Conservation (phyloP, 1,140 invertebrate species). For the Phocides pigmalion region DNA sequence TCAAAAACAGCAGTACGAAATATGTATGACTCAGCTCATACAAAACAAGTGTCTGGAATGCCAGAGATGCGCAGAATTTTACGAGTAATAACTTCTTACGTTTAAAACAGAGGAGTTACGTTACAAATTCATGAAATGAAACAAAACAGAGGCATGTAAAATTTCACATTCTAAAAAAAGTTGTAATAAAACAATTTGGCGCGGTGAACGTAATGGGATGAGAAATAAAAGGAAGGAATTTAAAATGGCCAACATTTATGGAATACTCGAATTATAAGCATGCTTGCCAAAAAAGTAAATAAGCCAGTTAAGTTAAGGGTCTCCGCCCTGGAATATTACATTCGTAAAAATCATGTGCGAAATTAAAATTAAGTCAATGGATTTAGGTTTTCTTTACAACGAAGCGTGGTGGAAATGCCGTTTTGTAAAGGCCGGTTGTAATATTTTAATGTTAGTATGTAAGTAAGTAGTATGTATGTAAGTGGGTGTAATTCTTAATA, state of each 20-base stretch:
- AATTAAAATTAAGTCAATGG: no score
- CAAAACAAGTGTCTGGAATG: constrained; percentile 15
- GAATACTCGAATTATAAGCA: constrained; percentile 44
- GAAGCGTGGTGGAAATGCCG: no score
- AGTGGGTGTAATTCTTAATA: no score
- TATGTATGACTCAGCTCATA: constrained; percentile 1
- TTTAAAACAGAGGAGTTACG: constrained; percentile 51
- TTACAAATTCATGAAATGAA: constrained; percentile 64
- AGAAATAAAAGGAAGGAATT: constrained; percentile 66
- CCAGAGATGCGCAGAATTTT: constrained; percentile 41
- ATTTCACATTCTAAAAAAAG: constrained; percentile 63
- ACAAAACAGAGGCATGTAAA: constrained; percentile 64
- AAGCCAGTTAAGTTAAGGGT: not conserved
- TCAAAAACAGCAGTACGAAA: not conserved
- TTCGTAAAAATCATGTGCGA: not conserved
- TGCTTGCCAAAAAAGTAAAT: constrained; percentile 29
- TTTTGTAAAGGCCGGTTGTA: no score
- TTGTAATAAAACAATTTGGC: constrained; percentile 70
- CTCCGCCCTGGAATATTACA: not conserved
- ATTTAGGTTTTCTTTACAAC: no score
- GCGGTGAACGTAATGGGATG: constrained; percentile 57
- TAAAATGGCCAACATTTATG: constrained; percentile 61
- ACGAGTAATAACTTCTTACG: constrained; percentile 50
- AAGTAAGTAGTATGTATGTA: no score
- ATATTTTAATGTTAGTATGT: no score